Evolutionary conservation across 2,888 invertebrate genomes (phyloP).

Genomic region (Archips xylosteana): DNA sequence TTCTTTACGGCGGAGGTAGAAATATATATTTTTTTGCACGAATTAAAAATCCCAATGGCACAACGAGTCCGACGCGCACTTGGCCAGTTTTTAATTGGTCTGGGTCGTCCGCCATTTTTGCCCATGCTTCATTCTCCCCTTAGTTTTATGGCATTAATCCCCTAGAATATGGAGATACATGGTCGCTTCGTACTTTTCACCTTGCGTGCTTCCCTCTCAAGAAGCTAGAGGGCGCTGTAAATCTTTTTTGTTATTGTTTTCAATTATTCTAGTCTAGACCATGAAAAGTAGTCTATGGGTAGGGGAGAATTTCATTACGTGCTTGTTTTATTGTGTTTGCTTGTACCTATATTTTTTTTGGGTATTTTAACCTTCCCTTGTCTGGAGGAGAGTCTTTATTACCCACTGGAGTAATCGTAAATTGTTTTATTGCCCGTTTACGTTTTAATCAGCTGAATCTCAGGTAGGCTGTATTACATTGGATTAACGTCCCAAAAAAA

Average conservation of each 20-base stretch:
- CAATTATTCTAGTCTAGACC: slow-evolving; percentile 67
- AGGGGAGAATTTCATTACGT: slow-evolving; percentile 40
- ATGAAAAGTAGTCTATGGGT: slow-evolving; percentile 49
- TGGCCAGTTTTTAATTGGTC: slow-evolving; percentile 44
- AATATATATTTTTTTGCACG: too few relatives aligned
- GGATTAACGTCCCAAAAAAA: too few relatives aligned
- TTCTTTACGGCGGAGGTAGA: too few relatives aligned
- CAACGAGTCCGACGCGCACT: too few relatives aligned
- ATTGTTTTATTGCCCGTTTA: slow-evolving; percentile 5
- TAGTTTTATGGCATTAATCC: slow-evolving; percentile 55
- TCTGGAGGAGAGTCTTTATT: slow-evolving; percentile 28
- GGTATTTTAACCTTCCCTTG: slow-evolving; percentile 14
- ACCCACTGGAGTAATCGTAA: slow-evolving; percentile 2
- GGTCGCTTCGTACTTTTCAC: slow-evolving; percentile 60
- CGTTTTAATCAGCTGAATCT: background rate
- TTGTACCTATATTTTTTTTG: slow-evolving; percentile 18
- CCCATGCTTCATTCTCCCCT: slow-evolving; percentile 50
- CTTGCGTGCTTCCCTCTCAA: slow-evolving; percentile 58
- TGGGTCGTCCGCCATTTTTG: slow-evolving; percentile 43
- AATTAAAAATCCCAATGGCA: too few relatives aligned
- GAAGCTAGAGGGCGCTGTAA: slow-evolving; percentile 54
- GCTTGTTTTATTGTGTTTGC: slow-evolving; percentile 26
- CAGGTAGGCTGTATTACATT: background rate
- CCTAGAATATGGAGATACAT: slow-evolving; percentile 52
- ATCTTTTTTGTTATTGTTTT: slow-evolving; percentile 58